Evolutionary conservation across 2,797 vertebrate genomes (phyloP).

Genomic region (Megalops cyprinoides): DNA sequence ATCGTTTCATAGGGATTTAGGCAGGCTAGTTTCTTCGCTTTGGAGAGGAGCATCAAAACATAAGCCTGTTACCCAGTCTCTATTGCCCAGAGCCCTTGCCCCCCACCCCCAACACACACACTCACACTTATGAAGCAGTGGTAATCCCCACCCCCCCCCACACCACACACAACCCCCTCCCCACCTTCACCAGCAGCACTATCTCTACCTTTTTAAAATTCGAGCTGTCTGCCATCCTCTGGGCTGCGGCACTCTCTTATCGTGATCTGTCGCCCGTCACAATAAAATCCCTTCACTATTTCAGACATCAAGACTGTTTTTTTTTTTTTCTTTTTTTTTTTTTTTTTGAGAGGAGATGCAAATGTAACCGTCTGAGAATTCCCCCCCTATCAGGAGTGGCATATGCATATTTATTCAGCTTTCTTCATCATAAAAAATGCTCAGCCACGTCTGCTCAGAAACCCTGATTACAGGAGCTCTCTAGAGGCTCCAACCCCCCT

Average conservation of each 20-base stretch:
- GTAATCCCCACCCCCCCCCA: too few relatives aligned
- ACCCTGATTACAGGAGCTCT: not conserved
- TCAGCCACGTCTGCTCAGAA: not conserved
- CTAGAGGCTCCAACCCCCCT: not conserved
- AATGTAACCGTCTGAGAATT: not conserved
- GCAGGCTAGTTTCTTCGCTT: too few relatives aligned
- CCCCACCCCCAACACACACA: not conserved
- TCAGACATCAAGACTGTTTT: slow-evolving; percentile 8
- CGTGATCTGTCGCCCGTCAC: not conserved
- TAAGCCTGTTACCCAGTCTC: too few relatives aligned
- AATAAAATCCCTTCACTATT: slow-evolving; percentile 12
- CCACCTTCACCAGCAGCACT: not conserved
- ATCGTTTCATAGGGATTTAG: too few relatives aligned
- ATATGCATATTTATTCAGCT: not conserved
- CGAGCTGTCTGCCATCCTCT: not conserved
- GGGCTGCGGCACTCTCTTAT: not conserved
- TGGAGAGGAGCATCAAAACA: too few relatives aligned
- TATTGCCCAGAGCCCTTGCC: too few relatives aligned
- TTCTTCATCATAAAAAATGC: not conserved
- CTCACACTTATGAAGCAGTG: too few relatives aligned
- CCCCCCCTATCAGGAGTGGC: not conserved
- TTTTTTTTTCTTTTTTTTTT: too few relatives aligned
- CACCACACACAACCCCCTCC: not conserved
- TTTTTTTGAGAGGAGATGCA: not conserved
- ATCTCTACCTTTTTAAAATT: not conserved